Evolutionary conservation across 2,113 vertebrate genomes (phyloP).

Genomic region (Dryoscopus gambensis): DNA sequence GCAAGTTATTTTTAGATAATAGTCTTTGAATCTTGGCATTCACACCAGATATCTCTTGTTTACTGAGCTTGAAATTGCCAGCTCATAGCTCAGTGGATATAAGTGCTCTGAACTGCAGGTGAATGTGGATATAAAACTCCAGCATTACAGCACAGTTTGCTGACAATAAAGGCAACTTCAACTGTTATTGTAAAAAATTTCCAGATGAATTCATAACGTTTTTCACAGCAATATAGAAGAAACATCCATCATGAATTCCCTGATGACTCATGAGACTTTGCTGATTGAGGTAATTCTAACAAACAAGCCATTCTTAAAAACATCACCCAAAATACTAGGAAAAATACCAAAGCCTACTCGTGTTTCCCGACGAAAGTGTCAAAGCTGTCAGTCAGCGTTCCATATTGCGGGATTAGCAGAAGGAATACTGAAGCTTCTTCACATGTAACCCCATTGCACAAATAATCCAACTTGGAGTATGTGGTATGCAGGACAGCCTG

Average conservation of each 20-base stretch:
- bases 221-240: neutral
- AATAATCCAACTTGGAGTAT: neutral
- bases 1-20: neutral
- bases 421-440: neutral
- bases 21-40: neutral
- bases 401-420: neutral
- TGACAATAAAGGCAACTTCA: neutral
- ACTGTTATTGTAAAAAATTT: neutral
- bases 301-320: neutral
- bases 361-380: neutral
- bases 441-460: neutral
- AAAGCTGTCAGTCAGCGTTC: neutral
- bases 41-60: neutral
- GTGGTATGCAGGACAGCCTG: neutral
- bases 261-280: neutral
- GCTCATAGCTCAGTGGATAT: neutral
- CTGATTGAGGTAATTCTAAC: neutral
- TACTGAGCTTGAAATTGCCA: neutral
- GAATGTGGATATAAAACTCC: neutral
- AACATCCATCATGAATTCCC: neutral
- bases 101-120: neutral
- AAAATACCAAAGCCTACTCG: neutral
- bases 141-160: neutral
- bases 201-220: neutral
- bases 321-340: neutral